Percentiles rank a stretch among this genome's conserved stretches.
Evolutionary conservation across 2,113 vertebrate species (phyloP).

Genomic region (Donacobius atricapilla): DNA sequence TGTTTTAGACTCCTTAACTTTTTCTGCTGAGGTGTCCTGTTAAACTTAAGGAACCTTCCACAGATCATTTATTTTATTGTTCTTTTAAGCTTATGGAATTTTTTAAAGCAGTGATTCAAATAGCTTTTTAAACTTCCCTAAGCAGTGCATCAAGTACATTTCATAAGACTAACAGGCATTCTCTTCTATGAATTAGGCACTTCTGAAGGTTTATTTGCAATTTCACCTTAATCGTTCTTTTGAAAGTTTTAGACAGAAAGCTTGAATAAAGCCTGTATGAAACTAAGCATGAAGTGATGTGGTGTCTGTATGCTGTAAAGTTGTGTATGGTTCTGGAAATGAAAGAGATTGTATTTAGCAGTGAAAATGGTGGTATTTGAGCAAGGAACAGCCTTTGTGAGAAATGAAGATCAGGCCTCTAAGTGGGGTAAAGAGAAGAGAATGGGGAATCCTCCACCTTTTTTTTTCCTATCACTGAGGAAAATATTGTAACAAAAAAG

Average conservation of each 20-base stretch:
- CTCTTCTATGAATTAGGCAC: neutral
- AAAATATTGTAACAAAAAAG: neutral
- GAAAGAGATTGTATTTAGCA: neutral
- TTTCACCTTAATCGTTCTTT: neutral
- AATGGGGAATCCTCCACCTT: neutral
- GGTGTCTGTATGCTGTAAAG: neutral
- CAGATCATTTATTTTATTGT: neutral
- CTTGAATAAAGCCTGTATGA: neutral
- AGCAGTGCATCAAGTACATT: neutral
- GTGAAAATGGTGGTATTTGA: neutral
- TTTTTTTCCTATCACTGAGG: neutral
- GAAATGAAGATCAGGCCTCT: neutral
- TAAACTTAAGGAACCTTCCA: neutral
- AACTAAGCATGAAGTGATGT: neutral
- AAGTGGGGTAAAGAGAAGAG: neutral
- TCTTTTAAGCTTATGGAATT: neutral
- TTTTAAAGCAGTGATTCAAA: neutral
- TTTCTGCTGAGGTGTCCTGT: neutral
- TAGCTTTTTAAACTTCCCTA: neutral
- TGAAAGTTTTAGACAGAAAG: neutral
- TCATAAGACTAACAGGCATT: neutral
- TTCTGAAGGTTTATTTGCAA: neutral
- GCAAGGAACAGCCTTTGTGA: neutral
- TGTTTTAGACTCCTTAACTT: neutral
- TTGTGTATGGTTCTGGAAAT: neutral